phyloP scores from a whole-genome alignment of 2,888 invertebrate species.

The Xanthostigma xanthostigma region DNA sequence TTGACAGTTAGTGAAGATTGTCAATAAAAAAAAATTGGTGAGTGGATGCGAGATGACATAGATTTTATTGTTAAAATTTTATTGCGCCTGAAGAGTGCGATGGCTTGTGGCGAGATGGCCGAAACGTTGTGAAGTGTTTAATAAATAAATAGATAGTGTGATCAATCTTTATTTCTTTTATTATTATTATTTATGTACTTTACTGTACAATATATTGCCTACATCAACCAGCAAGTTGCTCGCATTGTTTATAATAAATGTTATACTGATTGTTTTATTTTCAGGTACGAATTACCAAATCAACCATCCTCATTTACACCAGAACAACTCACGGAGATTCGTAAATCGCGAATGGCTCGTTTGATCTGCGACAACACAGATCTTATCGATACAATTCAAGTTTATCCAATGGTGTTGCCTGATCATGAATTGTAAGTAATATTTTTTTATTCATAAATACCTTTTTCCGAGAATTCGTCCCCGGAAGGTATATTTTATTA shows the following conservation, averaged over 20 bases:
- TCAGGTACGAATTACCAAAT: slow-evolving; percentile 71
- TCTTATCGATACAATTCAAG: slow-evolving; percentile 77
- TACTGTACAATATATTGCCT: neutral
- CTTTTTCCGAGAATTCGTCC: no score
- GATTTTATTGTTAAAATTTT: no score
- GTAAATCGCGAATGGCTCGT: slow-evolving; percentile 65
- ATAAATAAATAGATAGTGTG: no score
- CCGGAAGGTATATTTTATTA: no score
- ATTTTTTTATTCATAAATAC: neutral
- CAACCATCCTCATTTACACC: slow-evolving; percentile 83
- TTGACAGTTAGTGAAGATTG: no score
- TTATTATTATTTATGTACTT: neutral
- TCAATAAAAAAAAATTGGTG: no score
- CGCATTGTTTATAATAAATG: no score
- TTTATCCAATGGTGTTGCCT: slow-evolving; percentile 83
- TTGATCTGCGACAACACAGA: slow-evolving; percentile 87
- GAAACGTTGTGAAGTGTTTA: no score
- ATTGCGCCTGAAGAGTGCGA: no score
- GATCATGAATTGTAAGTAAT: slow-evolving; percentile 80
- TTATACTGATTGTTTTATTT: slow-evolving; percentile 7
- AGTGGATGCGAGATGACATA: no score
- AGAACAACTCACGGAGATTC: slow-evolving; percentile 70
- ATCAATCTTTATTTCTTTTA: no score
- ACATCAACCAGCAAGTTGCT: neutral
- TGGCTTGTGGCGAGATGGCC: no score